A percentile compares a stretch with the other conserved stretches of the same genome.
Evolutionary conservation across 1,140 invertebrate species (phyloP).

Genomic region (Papilio xuthus): DNA sequence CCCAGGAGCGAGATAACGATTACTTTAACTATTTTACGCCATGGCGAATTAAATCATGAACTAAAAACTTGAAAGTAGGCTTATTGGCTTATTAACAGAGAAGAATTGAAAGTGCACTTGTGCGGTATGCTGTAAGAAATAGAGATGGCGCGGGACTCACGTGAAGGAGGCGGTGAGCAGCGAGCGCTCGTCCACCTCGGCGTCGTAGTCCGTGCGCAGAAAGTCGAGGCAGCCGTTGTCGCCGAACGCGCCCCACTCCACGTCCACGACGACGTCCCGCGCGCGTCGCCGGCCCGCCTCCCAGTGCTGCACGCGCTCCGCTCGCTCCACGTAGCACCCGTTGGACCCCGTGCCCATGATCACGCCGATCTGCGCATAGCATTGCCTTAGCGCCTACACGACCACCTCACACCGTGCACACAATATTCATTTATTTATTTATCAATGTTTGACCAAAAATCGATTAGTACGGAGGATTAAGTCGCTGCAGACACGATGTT

Average conservation of each 20-base stretch:
- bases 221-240: conserved; percentile 93
- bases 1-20: neutral
- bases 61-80: too few relatives aligned
- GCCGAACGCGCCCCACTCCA: conserved; percentile 99
- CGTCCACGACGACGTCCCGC: conserved; percentile 91
- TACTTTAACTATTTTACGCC: neutral
- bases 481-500: neutral
- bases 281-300: conserved; percentile 59
- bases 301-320: conserved; percentile 69
- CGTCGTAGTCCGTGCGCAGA: conserved; percentile 92
- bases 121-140: too few relatives aligned
- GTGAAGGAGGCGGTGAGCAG: conserved; percentile 88
- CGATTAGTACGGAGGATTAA: too few relatives aligned
- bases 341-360: conserved; percentile 95
- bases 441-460: too few relatives aligned
- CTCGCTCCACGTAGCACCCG: conserved; percentile 97
- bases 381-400: too few relatives aligned
- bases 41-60: too few relatives aligned
- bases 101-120: too few relatives aligned
- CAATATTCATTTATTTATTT: too few relatives aligned
- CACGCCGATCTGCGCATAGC: conserved; percentile 72
- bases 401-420: too few relatives aligned
- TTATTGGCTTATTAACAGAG: too few relatives aligned
- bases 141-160: conserved; percentile 76
- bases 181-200: conserved; percentile 90